Evolutionary conservation across 35 echinoderm and acorn worm genomes (phyloP).

Genomic region (Stichopus chloronotus): DNA sequence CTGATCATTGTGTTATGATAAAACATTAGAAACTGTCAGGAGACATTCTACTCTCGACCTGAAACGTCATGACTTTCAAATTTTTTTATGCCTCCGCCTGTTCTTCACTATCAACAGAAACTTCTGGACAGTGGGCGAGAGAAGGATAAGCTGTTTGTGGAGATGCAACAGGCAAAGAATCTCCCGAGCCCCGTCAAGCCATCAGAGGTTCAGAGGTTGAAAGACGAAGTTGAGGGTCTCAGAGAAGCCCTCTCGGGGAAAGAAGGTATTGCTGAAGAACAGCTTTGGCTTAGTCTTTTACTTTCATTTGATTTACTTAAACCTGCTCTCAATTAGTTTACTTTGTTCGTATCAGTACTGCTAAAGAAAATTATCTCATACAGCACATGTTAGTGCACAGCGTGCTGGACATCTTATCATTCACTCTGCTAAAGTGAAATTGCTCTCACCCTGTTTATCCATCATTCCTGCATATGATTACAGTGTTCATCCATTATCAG

Average conservation of each 20-base stretch:
- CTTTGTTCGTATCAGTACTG: not conserved
- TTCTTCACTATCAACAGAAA: conserved; percentile 51
- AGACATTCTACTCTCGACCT: no score
- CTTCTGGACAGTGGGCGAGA: conserved; percentile 85
- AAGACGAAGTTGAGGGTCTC: conserved; percentile 59
- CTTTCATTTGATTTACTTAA: not conserved
- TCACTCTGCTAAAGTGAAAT: no score
- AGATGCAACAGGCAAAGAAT: conserved; percentile 67
- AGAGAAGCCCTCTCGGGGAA: conserved; percentile 52
- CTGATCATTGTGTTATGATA: no score
- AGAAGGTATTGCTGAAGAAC: conserved; percentile 47
- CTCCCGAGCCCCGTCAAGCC: conserved; percentile 45
- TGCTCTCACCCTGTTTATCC: no score
- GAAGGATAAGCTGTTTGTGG: conserved; percentile 81
- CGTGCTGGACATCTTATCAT: no score
- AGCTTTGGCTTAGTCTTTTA: not conserved
- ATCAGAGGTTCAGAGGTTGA: conserved; percentile 57
- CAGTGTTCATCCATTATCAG: no score
- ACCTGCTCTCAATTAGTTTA: not conserved
- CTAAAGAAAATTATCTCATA: not conserved
- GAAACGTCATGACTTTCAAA: no score
- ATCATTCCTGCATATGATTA: no score
- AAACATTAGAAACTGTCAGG: no score
- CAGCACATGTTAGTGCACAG: no score
- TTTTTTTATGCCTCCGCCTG: not conserved